phyloP scores from a whole-genome alignment of 2,113 vertebrate genomes.

The Rana temporaria region DNA sequence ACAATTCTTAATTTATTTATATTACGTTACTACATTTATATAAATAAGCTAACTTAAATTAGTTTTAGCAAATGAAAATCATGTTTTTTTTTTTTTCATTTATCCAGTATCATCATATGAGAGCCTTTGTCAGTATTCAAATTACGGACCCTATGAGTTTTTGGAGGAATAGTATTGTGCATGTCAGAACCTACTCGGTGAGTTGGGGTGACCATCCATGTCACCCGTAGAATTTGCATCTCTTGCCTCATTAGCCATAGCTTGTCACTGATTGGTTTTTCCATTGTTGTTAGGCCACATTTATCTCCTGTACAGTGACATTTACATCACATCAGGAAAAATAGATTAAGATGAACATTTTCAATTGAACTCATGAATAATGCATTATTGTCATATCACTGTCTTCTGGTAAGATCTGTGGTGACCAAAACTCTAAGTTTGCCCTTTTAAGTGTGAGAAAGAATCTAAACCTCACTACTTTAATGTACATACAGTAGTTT shows the following conservation, averaged over 20 bases:
- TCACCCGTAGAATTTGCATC: constrained; percentile 33
- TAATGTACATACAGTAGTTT: no score
- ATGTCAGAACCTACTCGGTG: not conserved
- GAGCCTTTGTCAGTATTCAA: no score
- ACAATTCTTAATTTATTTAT: no score
- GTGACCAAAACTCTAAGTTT: no score
- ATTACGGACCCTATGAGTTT: no score
- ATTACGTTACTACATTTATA: no score
- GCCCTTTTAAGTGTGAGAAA: no score
- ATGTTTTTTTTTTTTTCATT: no score
- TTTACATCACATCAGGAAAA: not conserved
- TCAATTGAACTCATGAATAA: constrained; percentile 1
- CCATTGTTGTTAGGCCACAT: constrained; percentile 31
- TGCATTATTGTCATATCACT: not conserved
- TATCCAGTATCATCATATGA: no score
- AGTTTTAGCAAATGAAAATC: no score
- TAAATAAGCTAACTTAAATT: no score
- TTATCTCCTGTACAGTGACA: constrained; percentile 3
- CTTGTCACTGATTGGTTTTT: constrained; percentile 17
- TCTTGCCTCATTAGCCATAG: constrained; percentile 30
- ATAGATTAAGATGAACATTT: not conserved
- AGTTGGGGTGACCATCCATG: not conserved
- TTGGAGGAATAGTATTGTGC: not conserved
- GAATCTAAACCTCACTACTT: no score
- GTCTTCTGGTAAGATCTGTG: not conserved